Percentiles rank a stretch among this genome's conserved stretches.
These are phyloP conservation scores for Meloidogyne floridensis DNA, from an alignment of 1,140 invertebrate species.

Conservation along the genomic window DNA sequence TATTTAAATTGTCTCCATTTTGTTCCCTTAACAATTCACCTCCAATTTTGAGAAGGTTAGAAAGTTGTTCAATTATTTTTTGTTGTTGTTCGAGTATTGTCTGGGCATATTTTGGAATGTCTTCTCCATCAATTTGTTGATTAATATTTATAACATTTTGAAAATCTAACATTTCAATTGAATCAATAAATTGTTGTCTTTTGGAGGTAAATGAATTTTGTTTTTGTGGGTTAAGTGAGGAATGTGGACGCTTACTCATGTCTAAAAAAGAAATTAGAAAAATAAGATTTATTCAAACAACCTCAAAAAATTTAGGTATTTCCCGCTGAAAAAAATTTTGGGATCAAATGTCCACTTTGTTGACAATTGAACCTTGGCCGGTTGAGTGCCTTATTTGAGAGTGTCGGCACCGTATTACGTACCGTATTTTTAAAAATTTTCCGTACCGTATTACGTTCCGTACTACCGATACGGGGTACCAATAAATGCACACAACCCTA, in stretches of 20 bases:
- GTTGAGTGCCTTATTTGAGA: no score
- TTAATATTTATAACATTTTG: not conserved
- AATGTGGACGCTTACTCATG: not conserved
- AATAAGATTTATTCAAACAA: not conserved
- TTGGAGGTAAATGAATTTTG: not conserved
- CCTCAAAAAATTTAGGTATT: no score
- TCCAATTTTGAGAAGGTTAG: not conserved
- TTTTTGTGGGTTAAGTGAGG: not conserved
- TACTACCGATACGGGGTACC: no score
- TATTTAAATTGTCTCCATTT: no score
- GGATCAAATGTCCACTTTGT: no score
- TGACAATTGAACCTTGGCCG: no score
- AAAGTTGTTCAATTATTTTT: not conserved
- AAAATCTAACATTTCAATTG: not conserved
- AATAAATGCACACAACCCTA: no score
- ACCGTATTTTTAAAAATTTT: no score
- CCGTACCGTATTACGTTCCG: no score
- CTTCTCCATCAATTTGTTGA: not conserved
- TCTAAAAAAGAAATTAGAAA: not conserved
- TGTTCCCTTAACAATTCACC: not conserved
- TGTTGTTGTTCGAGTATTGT: not conserved
- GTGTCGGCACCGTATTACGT: no score
- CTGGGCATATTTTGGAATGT: not conserved
- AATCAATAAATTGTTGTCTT: not conserved
- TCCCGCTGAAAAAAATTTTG: no score